Evolutionary conservation across 1,140 invertebrate genomes (phyloP).

Genomic region (Meloidogyne chitwoodi): DNA sequence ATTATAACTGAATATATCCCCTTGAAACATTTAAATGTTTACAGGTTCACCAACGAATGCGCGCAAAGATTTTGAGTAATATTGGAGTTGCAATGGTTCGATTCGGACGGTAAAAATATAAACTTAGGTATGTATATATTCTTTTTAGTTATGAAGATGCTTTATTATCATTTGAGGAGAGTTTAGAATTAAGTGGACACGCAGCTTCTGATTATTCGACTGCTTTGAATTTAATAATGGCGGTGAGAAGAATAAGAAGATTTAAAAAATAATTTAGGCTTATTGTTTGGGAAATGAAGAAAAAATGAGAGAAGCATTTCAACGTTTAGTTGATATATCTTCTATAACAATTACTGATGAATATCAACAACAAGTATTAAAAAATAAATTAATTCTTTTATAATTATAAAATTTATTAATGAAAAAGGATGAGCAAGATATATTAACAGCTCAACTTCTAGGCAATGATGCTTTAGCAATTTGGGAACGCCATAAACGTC

Average conservation of each 20-base stretch:
- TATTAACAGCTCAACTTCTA: slow-evolving; percentile 65
- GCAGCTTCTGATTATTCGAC: slow-evolving; percentile 71
- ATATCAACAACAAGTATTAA: background rate
- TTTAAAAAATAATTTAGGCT: slow-evolving; percentile 62
- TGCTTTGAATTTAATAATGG: slow-evolving; percentile 84
- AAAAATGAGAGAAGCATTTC: slow-evolving; percentile 87
- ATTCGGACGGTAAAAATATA: slow-evolving; percentile 69
- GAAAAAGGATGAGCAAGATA: slow-evolving; percentile 55
- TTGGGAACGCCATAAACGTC: slow-evolving; percentile 72
- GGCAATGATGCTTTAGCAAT: slow-evolving; percentile 70
- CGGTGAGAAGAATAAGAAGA: slow-evolving; percentile 57
- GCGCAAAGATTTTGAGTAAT: slow-evolving; percentile 95
- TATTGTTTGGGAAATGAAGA: slow-evolving; percentile 86
- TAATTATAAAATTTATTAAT: background rate
- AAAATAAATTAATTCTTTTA: slow-evolving; percentile 23
- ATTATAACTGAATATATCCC: too few species aligned
- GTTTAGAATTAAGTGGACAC: slow-evolving; percentile 73
- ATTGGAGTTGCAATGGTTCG: slow-evolving; percentile 90
- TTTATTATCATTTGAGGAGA: slow-evolving; percentile 90
- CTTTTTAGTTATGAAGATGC: slow-evolving; percentile 80
- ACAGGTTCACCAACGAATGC: slow-evolving; percentile 23
- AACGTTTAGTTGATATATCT: slow-evolving; percentile 80
- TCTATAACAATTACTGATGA: slow-evolving; percentile 65
- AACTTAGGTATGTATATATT: background rate
- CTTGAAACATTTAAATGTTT: slow-evolving; percentile 67